phyloP scores from a whole-genome alignment of 2,113 vertebrate species.

The Stegastes partitus region DNA sequence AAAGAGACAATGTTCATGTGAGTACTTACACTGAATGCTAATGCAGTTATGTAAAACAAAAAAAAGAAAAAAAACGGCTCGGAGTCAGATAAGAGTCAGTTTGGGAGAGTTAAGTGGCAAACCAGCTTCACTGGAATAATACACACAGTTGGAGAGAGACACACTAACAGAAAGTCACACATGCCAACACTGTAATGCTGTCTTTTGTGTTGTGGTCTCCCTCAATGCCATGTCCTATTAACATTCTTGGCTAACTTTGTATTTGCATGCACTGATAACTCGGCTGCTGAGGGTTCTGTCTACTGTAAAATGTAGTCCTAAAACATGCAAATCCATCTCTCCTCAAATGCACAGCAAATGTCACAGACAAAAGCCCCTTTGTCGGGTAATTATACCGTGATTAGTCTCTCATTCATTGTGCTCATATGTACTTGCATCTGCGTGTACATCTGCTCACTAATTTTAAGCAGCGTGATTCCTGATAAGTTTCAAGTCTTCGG shows the following conservation, averaged over 20 bases:
- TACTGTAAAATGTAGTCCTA: background rate
- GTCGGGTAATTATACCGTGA: background rate
- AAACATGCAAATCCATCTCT: background rate
- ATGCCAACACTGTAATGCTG: too few relatives aligned
- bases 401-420: background rate
- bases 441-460: background rate
- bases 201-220: too few relatives aligned
- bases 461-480: background rate
- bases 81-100: constrained; percentile 10
- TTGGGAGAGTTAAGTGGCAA: background rate
- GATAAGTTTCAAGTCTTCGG: too few relatives aligned
- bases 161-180: too few relatives aligned
- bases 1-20: constrained; percentile 12
- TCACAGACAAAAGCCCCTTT: background rate
- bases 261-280: background rate
- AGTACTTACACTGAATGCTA: background rate
- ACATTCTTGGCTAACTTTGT: too few relatives aligned
- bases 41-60: too few relatives aligned
- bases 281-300: background rate
- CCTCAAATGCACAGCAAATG: background rate
- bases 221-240: too few relatives aligned
- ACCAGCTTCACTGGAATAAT: too few relatives aligned
- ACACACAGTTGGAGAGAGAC: too few relatives aligned
- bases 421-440: background rate
- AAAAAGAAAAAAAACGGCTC: background rate